A percentile compares a stretch with the other conserved stretches of the same genome.
Evolutionary conservation across 2,888 invertebrate genomes (phyloP).

Genomic region (Plemyria rubiginata): DNA sequence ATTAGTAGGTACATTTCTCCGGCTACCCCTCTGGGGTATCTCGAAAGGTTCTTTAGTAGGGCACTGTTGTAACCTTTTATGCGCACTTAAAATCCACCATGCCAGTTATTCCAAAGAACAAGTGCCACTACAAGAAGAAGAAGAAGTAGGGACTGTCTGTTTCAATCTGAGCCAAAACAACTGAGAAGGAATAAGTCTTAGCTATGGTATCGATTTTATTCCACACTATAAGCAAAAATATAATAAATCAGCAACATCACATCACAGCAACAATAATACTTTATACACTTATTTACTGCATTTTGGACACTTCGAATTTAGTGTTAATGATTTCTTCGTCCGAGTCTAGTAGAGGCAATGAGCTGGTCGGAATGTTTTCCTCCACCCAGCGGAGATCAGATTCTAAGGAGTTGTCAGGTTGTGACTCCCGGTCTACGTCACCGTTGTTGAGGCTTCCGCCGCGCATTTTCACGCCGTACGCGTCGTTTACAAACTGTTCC

Average conservation of each 20-base stretch:
- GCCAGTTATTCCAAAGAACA: no score
- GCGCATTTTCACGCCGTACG: conserved; percentile 93
- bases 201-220: conserved; percentile 30
- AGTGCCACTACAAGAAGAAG: no score
- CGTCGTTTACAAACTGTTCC: conserved; percentile 93
- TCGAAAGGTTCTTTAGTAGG: no score
- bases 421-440: conserved; percentile 47
- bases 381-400: conserved; percentile 93
- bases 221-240: conserved; percentile 38
- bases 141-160: no score
- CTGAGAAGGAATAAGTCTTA: conserved; percentile 8
- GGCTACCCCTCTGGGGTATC: no score
- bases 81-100: no score
- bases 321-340: conserved; percentile 94
- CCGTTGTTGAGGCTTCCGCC: conserved; percentile 68
- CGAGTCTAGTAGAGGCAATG: conserved; percentile 88
- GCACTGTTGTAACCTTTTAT: no score
- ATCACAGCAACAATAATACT: conserved; percentile 54
- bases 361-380: conserved; percentile 94
- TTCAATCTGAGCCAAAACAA: no score
- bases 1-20: no score
- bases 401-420: conserved; percentile 67
- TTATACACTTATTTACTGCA: conserved; percentile 86
- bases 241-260: conserved; percentile 49
- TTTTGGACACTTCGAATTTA: conserved; percentile 94